Percentiles rank a stretch among this genome's conserved stretches.
phyloP scores from a whole-genome alignment of 1,140 invertebrate species.

The Acromyrmex echinatior region DNA sequence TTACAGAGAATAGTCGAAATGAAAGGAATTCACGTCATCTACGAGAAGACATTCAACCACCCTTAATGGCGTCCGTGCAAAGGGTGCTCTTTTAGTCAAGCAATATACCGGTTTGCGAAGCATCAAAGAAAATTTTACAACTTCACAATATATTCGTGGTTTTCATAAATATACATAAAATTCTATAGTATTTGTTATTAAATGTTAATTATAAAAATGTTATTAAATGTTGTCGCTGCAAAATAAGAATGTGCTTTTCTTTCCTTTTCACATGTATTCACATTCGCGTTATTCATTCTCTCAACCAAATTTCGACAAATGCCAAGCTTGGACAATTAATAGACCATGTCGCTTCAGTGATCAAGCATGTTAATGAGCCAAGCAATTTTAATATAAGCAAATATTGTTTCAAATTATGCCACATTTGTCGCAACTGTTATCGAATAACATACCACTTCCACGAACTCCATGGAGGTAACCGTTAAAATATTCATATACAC shows the following conservation, averaged over 20 bases:
- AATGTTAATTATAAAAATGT: background rate
- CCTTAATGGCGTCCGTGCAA: constrained; percentile 63
- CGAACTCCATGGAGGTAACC: constrained; percentile 13
- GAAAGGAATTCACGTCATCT: constrained; percentile 64
- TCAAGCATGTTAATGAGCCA: constrained; percentile 13
- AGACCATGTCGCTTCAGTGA: background rate
- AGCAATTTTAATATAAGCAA: constrained; percentile 55
- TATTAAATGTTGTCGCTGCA: background rate
- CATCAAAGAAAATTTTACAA: constrained; percentile 64
- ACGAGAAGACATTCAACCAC: constrained; percentile 58
- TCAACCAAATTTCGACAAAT: background rate
- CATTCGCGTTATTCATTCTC: background rate
- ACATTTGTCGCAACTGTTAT: constrained; percentile 39
- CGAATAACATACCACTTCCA: constrained; percentile 34
- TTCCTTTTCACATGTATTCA: constrained; percentile 8
- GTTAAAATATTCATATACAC: constrained; percentile 47
- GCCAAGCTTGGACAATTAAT: background rate
- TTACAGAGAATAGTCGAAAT: constrained; percentile 64
- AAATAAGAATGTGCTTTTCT: background rate
- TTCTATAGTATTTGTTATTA: constrained; percentile 5
- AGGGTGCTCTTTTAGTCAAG: constrained; percentile 49
- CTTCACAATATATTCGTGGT: background rate
- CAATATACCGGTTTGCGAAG: constrained; percentile 9
- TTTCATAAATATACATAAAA: constrained; percentile 35
- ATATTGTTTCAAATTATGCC: constrained; percentile 24